These are phyloP conservation scores for Drosophila leontia DNA, from an alignment of 1,140 invertebrate genomes.

Conservation along the genomic window DNA sequence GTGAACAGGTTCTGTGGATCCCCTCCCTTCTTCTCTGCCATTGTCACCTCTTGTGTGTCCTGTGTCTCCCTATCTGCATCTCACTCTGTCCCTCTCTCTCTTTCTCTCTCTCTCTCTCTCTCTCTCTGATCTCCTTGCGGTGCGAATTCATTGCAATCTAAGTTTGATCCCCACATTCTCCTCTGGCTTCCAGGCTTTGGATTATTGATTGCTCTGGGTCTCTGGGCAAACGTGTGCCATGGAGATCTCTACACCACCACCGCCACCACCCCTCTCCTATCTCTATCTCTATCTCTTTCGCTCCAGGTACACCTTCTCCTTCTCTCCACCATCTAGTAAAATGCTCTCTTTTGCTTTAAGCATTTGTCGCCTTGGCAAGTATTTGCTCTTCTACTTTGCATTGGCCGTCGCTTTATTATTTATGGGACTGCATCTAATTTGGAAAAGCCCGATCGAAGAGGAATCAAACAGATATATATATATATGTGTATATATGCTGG, in stretches of 20 bases:
- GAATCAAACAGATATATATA: conserved; percentile 24
- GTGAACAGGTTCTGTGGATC: conserved; percentile 39
- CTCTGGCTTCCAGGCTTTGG: conserved; percentile 8
- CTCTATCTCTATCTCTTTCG: background rate
- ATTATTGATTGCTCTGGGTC: conserved; percentile 82
- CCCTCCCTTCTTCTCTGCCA: background rate
- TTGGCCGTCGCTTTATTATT: conserved; percentile 77
- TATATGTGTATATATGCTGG: background rate
- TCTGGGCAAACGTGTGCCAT: conserved; percentile 72
- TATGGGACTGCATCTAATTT: conserved; percentile 69
- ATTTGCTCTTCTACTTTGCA: conserved; percentile 65
- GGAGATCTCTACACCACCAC: background rate
- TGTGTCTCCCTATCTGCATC: background rate
- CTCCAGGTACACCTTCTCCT: no score
- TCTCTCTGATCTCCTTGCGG: conserved; percentile 7
- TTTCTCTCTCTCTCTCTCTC: background rate
- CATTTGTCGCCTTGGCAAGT: conserved; percentile 72
- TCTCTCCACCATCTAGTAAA: background rate
- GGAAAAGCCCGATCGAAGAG: conserved; percentile 21
- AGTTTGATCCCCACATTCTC: conserved; percentile 16
- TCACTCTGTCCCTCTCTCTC: background rate
- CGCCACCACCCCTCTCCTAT: background rate
- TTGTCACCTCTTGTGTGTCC: conserved; percentile 15
- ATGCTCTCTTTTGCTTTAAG: conserved; percentile 5
- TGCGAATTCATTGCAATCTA: conserved; percentile 46